Evolutionary conservation across 2,113 vertebrate species (phyloP), one percentile per base, ranked within the genome.

Genomic region (Macrotus californicus): DNA sequence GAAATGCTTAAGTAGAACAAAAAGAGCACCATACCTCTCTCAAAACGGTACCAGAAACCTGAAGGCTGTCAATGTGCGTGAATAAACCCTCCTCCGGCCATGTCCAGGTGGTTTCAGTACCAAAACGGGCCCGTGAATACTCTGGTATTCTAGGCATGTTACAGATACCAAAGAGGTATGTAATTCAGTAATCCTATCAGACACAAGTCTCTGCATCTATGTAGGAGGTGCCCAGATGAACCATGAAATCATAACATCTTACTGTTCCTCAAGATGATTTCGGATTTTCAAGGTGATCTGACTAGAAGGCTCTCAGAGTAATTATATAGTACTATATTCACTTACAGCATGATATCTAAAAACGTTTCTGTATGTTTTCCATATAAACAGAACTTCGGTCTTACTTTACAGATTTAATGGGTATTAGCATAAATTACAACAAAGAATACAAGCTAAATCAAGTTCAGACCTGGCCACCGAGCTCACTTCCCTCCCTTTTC

Each of bases 161-260:
- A 92, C 48, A 86, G 54, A 96, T 86, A 97, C 54, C 67, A 93
- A 95, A 92, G 92, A 97, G 72, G 94, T 95, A 91, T 96, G 82
- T 87, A 91, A 97, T 91, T 96, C 91, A 91, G 73, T 97, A 97
- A 97, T 96, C 94, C 96, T 96, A 26, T 96, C 94, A 97, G 96
- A 96, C 80, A 80, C 26, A 89, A 95, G 82, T 46, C 96, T 94
- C 84, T 7, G 91, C 56, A 29, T 96, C 97, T 94, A 94, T 4
- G 82, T 94, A 97, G 96, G 97, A 97, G 89, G 96, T 96, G 96
- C 39, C 66, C 0, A 73, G 81, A 84, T 66, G 41, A 97, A 94
- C 91, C 79, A 70, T 96, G 89, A 97, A 97, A 97, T 94, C 93
- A 97, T 69, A 96, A 96, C 75, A 81, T 85, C 84, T 95, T 83